A percentile compares a stretch with the other conserved stretches of the same genome.
These are phyloP conservation scores for Anabacerthia variegaticeps DNA, from an alignment of 2,797 vertebrate genomes.

Conservation along the genomic window DNA sequence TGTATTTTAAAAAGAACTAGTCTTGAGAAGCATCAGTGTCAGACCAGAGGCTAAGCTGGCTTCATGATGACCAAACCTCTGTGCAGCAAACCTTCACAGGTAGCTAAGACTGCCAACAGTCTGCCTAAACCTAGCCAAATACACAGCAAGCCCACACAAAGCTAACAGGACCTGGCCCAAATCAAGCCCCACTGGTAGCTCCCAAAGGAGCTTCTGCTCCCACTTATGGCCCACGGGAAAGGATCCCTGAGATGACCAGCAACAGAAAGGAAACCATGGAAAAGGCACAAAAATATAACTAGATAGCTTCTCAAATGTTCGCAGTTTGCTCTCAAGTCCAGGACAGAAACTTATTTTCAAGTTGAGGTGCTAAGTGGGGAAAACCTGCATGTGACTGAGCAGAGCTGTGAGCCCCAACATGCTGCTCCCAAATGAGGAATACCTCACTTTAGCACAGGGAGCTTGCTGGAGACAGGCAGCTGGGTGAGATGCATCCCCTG, in stretches of 20 bases:
- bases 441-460: background rate
- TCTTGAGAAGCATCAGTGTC: background rate
- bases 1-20: background rate
- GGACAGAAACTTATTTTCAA: background rate
- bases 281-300: background rate
- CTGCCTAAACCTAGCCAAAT: background rate
- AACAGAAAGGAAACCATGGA: background rate
- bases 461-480: background rate
- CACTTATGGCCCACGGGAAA: background rate
- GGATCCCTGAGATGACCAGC: fast-evolving
- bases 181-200: background rate
- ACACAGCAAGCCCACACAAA: background rate
- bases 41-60: background rate
- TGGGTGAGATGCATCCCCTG: background rate
- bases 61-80: background rate
- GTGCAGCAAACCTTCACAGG: background rate
- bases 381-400: too few species aligned
- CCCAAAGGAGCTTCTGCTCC: background rate
- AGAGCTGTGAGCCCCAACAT: background rate
- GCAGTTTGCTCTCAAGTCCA: background rate
- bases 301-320: background rate
- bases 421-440: background rate
- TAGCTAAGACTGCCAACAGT: background rate
- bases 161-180: background rate
- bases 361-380: background rate